phyloP scores from a whole-genome alignment of 2,113 vertebrate genomes.

The Anthoscopus minutus region DNA sequence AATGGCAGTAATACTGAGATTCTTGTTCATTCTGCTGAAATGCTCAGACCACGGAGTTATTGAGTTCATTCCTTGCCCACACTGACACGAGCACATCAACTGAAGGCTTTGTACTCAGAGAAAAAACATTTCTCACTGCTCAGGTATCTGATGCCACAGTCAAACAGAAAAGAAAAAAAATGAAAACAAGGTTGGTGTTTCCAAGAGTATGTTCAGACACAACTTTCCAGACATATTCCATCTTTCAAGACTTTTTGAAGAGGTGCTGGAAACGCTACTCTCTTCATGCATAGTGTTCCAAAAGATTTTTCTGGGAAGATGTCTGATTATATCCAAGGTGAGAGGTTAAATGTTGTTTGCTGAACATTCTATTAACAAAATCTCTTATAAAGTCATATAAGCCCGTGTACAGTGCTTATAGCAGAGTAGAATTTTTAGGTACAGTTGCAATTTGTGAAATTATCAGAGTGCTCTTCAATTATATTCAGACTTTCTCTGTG shows the following conservation, averaged over 20 bases:
- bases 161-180: neutral
- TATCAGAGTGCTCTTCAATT: neutral
- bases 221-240: neutral
- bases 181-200: neutral
- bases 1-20: neutral
- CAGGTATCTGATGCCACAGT: neutral
- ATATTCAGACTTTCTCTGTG: neutral
- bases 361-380: neutral
- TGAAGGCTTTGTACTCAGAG: neutral
- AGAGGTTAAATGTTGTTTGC: neutral
- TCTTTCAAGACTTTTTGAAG: neutral
- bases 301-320: neutral
- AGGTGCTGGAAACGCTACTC: neutral
- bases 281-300: neutral
- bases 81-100: neutral
- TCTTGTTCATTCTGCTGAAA: neutral
- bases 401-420: neutral
- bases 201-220: neutral
- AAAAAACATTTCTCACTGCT: neutral
- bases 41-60: neutral
- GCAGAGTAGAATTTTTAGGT: neutral
- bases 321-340: neutral
- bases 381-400: neutral
- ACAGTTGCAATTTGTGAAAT: neutral
- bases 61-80: neutral